Conservation (phyloP, 2,113 vertebrate species). For the Notarius lentiginosus region DNA sequence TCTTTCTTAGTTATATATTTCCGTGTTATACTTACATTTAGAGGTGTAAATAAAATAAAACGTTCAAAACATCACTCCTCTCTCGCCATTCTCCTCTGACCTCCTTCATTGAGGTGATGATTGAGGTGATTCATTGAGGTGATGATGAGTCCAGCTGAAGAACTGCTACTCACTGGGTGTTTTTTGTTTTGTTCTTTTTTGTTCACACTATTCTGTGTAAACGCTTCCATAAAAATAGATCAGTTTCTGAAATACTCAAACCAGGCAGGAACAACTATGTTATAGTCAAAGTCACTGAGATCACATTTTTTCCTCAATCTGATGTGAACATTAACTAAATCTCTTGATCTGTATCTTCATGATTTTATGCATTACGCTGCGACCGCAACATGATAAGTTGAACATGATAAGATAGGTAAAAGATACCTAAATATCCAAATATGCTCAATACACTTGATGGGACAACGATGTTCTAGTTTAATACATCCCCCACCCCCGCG, state of each 20-base stretch:
- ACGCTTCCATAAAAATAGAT: neutral
- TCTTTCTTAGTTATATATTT: too few relatives aligned
- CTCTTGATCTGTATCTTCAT: neutral
- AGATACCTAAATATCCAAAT: neutral
- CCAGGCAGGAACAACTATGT: neutral
- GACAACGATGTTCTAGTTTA: neutral
- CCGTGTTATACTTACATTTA: too few relatives aligned
- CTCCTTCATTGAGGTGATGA: neutral
- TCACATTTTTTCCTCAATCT: neutral
- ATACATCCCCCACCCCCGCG: too few relatives aligned
- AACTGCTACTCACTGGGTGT: neutral
- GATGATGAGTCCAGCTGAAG: neutral
- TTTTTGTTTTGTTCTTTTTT: neutral
- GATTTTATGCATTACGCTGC: neutral
- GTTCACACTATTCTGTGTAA: neutral
- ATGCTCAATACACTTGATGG: neutral
- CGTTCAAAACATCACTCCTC: too few relatives aligned
- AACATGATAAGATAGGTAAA: neutral
- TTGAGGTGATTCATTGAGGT: neutral
- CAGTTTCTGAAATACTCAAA: neutral
- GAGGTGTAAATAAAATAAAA: too few relatives aligned
- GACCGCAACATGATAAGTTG: too few relatives aligned
- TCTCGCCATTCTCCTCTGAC: neutral
- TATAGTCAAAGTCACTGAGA: too few relatives aligned
- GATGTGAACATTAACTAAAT: neutral